phyloP scores from a whole-genome alignment of 2,888 invertebrate species.

The Priapulus caudatus region DNA sequence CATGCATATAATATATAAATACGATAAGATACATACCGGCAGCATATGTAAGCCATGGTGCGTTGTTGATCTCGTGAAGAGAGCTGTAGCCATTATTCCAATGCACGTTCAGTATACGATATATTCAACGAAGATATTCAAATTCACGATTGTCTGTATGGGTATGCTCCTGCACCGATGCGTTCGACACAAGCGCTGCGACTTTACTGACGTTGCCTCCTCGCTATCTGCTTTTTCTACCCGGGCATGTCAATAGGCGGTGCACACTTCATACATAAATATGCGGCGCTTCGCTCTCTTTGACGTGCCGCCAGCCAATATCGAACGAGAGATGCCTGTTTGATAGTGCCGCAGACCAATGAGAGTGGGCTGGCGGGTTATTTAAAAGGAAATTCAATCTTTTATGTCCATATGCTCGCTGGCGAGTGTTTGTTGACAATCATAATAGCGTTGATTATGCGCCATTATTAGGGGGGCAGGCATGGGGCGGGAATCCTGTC shows the following conservation, averaged over 20 bases:
- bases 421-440: constrained; percentile 3
- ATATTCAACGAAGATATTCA: too few relatives aligned
- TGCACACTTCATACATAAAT: constrained; percentile 3
- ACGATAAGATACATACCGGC: not conserved
- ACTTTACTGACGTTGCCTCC: too few relatives aligned
- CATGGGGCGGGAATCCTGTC: not conserved
- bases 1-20: too few relatives aligned
- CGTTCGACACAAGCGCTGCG: too few relatives aligned
- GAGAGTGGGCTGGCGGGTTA: not conserved
- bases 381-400: constrained; percentile 3
- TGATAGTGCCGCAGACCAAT: not conserved
- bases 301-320: constrained; percentile 1
- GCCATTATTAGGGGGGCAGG: not conserved
- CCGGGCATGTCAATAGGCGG: not conserved
- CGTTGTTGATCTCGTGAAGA: not conserved
- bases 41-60: not conserved
- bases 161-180: too few relatives aligned
- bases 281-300: not conserved
- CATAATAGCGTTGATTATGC: not conserved
- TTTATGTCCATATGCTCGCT: constrained; percentile 1
- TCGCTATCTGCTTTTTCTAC: not conserved
- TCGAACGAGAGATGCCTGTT: not conserved
- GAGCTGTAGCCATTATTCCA: not conserved
- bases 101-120: too few relatives aligned
- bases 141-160: too few relatives aligned